These are phyloP conservation scores for Promerops cafer DNA, from an alignment of 2,113 vertebrate genomes.

Conservation along the genomic window DNA sequence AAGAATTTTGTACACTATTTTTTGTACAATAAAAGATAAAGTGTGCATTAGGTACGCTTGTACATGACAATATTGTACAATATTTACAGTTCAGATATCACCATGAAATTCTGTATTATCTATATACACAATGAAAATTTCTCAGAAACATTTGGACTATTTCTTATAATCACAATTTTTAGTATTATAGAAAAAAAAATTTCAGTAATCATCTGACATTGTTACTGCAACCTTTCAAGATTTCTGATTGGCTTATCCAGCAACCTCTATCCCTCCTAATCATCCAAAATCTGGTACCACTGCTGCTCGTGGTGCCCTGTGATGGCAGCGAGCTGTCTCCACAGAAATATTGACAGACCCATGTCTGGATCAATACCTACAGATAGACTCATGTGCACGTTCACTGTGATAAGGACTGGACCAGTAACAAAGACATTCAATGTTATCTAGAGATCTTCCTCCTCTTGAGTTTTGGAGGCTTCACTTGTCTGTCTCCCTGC, in stretches of 20 bases:
- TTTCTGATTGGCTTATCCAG: constrained; percentile 82
- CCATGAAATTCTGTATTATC: constrained; percentile 95
- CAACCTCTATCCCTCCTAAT: constrained; percentile 74
- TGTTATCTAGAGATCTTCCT: constrained; percentile 99
- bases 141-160: constrained; percentile 99
- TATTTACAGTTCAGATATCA: constrained; percentile 97
- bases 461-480: constrained; percentile 96
- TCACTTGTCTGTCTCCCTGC: constrained; percentile 91
- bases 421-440: constrained; percentile 82
- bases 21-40: constrained; percentile 99
- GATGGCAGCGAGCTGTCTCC: constrained; percentile 65
- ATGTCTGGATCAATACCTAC: constrained; percentile 60
- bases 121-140: constrained; percentile 99
- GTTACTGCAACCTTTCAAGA: constrained; percentile 76
- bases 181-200: constrained; percentile 91
- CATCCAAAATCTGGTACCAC: constrained; percentile 71
- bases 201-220: constrained; percentile 86
- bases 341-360: constrained; percentile 64
- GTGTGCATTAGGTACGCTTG: constrained; percentile 99
- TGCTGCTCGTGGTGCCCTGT: constrained; percentile 75
- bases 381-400: constrained; percentile 60
- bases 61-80: constrained; percentile 98
- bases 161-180: constrained; percentile 91
- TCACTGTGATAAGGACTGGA: constrained; percentile 70
- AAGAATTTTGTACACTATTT: constrained; percentile 95